These are phyloP conservation scores for Andrena fulva DNA, from an alignment of 2,888 invertebrate genomes.

Conservation along the genomic window DNA sequence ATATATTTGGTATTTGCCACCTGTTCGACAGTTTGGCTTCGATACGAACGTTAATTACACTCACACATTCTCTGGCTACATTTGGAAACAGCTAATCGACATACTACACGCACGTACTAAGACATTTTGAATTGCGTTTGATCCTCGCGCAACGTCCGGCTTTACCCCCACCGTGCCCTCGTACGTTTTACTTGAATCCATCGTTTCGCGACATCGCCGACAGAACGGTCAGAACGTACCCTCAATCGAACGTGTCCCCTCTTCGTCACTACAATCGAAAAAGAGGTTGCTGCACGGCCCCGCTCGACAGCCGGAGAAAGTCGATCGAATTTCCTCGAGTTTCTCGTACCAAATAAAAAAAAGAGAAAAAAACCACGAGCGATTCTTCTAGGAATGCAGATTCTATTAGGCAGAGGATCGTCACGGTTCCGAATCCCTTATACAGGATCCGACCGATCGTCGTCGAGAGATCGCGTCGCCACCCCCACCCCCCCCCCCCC, in stretches of 20 bases:
- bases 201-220: not conserved
- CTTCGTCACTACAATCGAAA: not conserved
- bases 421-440: not conserved
- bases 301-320: no score
- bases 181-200: not conserved
- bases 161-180: not conserved
- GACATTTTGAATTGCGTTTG: slow-evolving; percentile 44
- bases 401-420: slow-evolving; percentile 20
- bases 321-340: no score
- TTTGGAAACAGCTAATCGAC: slow-evolving; percentile 65
- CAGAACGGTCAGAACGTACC: slow-evolving; percentile 6
- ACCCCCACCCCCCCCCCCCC: no score
- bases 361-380: not conserved
- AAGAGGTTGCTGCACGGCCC: not conserved
- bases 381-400: slow-evolving; percentile 21
- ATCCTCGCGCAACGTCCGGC: slow-evolving; percentile 40
- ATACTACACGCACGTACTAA: slow-evolving; percentile 58
- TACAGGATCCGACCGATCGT: not conserved
- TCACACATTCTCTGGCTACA: slow-evolving; percentile 60
- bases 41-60: slow-evolving; percentile 59
- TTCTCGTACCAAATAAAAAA: no score
- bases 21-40: slow-evolving; percentile 64
- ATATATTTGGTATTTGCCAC: slow-evolving; percentile 66
- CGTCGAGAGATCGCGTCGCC: not conserved
- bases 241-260: not conserved